Conservation (phyloP, 2,113 vertebrate genomes). For the Octodon degus region DNA sequence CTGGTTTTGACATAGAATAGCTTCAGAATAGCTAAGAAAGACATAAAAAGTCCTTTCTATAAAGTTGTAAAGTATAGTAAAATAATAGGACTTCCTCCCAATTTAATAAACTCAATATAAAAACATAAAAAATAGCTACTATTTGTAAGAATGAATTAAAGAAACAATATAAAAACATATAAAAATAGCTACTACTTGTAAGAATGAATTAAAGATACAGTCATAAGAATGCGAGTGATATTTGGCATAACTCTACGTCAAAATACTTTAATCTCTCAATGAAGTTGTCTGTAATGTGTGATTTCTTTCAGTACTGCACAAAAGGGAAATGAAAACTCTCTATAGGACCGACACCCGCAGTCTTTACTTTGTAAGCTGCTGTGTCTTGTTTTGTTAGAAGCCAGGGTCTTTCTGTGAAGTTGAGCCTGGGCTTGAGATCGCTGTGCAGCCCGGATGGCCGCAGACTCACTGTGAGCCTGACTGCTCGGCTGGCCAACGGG, state of each 20-base stretch:
- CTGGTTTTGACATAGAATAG: slow-evolving; percentile 14
- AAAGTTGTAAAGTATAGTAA: neutral
- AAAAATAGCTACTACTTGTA: no score
- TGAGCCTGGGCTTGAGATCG: neutral
- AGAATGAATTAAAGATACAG: neutral
- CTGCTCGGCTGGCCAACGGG: neutral
- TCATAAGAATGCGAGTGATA: neutral
- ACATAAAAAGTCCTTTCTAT: neutral
- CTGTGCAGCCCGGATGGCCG: neutral
- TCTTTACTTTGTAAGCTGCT: neutral
- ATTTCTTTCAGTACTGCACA: neutral
- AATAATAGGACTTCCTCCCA: neutral
- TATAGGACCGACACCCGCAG: neutral
- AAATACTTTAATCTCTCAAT: slow-evolving; percentile 14
- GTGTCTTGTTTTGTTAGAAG: neutral
- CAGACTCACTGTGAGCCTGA: neutral
- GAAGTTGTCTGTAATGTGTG: neutral
- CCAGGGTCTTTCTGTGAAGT: neutral
- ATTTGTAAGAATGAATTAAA: neutral
- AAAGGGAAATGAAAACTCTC: neutral
- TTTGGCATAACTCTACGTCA: neutral
- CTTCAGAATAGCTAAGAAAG: neutral
- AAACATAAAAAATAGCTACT: neutral
- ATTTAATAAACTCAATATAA: neutral
- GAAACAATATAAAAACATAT: neutral